Evolutionary conservation across 2,113 vertebrate species (phyloP).

Genomic region (Tetrax tetrax): DNA sequence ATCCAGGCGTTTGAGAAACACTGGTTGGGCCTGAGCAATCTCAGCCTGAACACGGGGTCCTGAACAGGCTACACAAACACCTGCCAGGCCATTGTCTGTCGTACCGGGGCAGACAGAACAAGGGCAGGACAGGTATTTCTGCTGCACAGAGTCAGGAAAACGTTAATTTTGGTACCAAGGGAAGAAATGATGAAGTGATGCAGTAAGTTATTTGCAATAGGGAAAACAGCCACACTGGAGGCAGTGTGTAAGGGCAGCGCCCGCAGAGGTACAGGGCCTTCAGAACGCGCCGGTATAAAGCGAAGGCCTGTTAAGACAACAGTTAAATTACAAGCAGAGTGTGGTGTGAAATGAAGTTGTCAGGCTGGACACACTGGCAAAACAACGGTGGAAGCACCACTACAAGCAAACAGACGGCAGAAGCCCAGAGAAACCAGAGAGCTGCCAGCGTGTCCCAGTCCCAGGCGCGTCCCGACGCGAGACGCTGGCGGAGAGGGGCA

Average conservation of each 20-base stretch:
- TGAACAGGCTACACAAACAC: not conserved
- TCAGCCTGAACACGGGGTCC: not conserved
- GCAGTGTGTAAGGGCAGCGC: not conserved
- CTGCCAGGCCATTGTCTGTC: not conserved
- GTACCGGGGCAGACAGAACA: not conserved
- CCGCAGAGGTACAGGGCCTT: not conserved
- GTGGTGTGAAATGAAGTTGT: not conserved
- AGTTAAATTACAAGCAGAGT: not conserved
- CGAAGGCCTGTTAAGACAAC: not conserved
- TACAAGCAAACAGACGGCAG: not conserved
- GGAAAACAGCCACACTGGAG: not conserved
- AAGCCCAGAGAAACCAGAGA: not conserved
- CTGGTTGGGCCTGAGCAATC: not conserved
- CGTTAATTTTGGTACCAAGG: not conserved
- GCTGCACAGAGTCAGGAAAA: not conserved
- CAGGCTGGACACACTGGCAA: not conserved
- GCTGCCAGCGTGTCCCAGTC: not conserved
- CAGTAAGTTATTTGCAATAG: not conserved
- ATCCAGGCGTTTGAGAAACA: not conserved
- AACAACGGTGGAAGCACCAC: not conserved
- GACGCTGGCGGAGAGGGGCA: not conserved
- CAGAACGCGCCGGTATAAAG: not conserved
- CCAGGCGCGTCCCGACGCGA: accelerated
- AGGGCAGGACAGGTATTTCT: not conserved
- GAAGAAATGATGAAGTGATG: not conserved